Evolutionary conservation across 2,797 vertebrate genomes (phyloP), one percentile per base, ranked within the genome.

Genomic region (Gymnoscopelus braueri): DNA sequence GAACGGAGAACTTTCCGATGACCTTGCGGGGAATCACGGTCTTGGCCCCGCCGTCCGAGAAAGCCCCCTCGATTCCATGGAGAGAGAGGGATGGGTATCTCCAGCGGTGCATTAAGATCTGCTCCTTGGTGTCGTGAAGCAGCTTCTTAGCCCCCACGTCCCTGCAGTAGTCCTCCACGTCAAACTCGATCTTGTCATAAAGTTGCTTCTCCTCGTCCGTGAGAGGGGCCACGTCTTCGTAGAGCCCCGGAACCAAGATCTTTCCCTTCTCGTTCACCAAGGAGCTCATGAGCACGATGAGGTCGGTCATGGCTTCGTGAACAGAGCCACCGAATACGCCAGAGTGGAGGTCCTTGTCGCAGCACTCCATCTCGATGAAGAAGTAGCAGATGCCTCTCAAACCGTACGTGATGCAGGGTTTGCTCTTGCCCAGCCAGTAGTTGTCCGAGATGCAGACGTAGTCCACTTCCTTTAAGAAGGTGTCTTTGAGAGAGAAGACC

Each of bases 361-460:
- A 84, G 39, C 96, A 95, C 55, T 95, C 93, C 80, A 99, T 92
- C 94, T 99, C 83, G 6, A 95, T 7, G 78, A 94, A 98, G 84
- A 98, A 99, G 84, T 97, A 98, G 85, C 96, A 97, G 83, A 98
- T 94, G 62, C 98, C 98, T 72, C 98, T 92, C 75, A 99, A 95
- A 0, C 98, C 98, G 0, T 99, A 99, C 0, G 98, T 99, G 87
- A 99, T 95, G 84, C 98, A 99, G 11, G 98, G 98, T 76, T 98
- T 99, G 71, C 77, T 95, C 86, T 98, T 99, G 29, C 98, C 98
- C 65, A 99, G 93, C 98, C 98, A 99, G 87, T 99, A 98, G 84
- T 99, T 99, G 91, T 99, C 98, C 1, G 98, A 99, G 84, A 99
- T 99, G 89, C 98, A 99, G 74, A 99, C 44, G 0, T 96, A 99